Evolutionary conservation across 2,888 invertebrate genomes (phyloP), one percentile per base, ranked within the genome.

Genomic region (Dysmachus trigonus): DNA sequence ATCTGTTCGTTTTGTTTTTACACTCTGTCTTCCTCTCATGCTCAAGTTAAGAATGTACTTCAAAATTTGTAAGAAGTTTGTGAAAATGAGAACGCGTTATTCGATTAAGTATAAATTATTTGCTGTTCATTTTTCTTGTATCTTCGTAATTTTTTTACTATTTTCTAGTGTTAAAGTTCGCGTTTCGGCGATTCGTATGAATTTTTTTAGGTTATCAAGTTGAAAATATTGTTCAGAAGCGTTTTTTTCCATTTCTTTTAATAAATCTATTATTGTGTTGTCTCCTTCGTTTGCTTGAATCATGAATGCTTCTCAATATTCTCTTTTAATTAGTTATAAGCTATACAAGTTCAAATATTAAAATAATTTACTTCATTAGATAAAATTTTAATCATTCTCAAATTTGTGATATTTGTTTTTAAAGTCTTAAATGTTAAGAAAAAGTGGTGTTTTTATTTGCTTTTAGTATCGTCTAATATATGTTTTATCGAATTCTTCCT

Each of bases 291-390:
- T 53, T 31, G 62, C 81, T 62, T 81, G 47, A 47, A 77, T 77
- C 47, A 10, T 47, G n/a, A n/a, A n/a, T 41, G n/a, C 1, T 62
- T 79, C n/a, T 81, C 47, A 15, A 30, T 81, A 27, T 33, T n/a
- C n/a, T 51, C 18, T 62, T 18, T 22, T 62, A 62, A 62, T 62
- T 62, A 62, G 62, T 62, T 62, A 38, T 77, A 77, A 77, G 77
- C 77, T 51, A 81, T 79, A 79, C 81, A 81, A 81, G 81, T 81
- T 83, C 72, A 72, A 83, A 83, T 83, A 83, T 72, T 83, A 83
- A 83, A 83, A 83, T 83, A 82, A 82, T 53, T 53, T 82, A 83
- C 71, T 83, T 83, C 38, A 83, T 41, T 83, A 72, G 72, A 72
- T 72, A 83, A 72, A 71, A 31, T 73, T 82, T 82, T 82, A 35